A percentile compares a stretch with the other conserved stretches of the same genome.
Evolutionary conservation across 2,797 vertebrate genomes (phyloP).

Genomic region (Smutsia gigantea): DNA sequence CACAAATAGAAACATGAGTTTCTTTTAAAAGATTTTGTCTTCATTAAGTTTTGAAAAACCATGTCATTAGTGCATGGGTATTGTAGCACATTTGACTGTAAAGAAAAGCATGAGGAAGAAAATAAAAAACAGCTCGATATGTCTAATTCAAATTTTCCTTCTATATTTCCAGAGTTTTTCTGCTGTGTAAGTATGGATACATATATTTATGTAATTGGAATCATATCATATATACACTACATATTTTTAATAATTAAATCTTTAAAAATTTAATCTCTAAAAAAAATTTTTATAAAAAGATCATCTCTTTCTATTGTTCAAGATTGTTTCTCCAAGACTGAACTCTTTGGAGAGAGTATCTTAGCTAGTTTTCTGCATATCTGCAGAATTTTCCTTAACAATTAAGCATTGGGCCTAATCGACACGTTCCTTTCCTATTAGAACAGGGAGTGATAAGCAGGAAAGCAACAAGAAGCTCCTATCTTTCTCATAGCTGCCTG

Average conservation of each 20-base stretch:
- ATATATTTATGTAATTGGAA: background rate
- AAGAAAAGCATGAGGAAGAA: background rate
- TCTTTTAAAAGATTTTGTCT: background rate
- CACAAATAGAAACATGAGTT: constrained; percentile 23
- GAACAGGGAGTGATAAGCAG: background rate
- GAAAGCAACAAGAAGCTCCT: constrained; percentile 5
- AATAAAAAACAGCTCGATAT: background rate
- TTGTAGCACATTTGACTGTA: background rate
- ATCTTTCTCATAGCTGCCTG: constrained; percentile 22
- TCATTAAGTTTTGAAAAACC: background rate
- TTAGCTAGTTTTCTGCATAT: background rate
- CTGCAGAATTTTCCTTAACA: background rate
- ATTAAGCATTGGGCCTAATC: background rate
- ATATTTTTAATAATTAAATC: constrained; percentile 35
- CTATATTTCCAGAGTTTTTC: background rate
- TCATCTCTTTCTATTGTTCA: background rate
- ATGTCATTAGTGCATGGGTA: background rate
- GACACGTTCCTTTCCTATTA: background rate
- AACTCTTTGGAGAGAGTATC: background rate
- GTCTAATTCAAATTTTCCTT: background rate
- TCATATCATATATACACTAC: background rate
- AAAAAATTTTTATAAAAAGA: too few species aligned
- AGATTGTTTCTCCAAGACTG: background rate
- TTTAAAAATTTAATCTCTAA: background rate
- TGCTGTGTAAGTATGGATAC: background rate